Percentiles rank a stretch among this genome's conserved stretches.
Evolutionary conservation across 1,140 invertebrate species (phyloP).

Genomic region (Anadara kagoshimensis): DNA sequence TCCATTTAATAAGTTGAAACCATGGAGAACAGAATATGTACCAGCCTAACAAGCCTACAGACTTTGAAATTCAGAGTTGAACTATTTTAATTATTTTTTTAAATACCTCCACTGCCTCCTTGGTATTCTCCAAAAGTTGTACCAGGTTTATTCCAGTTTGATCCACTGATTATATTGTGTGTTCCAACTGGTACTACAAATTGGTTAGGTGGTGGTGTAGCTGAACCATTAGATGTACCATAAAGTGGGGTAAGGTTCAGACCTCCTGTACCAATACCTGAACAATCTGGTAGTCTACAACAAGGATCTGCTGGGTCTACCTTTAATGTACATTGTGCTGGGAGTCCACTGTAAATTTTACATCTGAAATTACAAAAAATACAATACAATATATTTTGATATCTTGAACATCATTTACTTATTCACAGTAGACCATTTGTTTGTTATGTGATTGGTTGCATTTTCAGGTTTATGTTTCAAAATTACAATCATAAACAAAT

Average conservation of each 20-base stretch:
- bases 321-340: conserved; percentile 41
- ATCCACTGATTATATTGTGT: conserved; percentile 46
- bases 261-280: conserved; percentile 21
- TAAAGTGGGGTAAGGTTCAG: background rate
- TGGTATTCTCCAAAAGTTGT: no score
- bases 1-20: no score
- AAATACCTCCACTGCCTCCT: no score
- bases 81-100: no score
- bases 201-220: conserved; percentile 35
- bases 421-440: background rate
- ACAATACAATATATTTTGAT: background rate
- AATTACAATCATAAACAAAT: background rate
- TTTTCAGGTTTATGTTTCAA: background rate
- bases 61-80: no score
- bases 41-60: no score
- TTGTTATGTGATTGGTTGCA: background rate
- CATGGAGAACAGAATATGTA: no score
- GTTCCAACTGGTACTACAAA: conserved; percentile 54
- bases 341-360: conserved; percentile 48
- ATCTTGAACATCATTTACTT: background rate
- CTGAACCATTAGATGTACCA: conserved; percentile 1
- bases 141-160: conserved; percentile 9
- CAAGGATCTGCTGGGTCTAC: conserved; percentile 44
- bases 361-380: conserved; percentile 39
- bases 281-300: conserved; percentile 40